Evolutionary conservation across 2,113 vertebrate species (phyloP), one percentile per base, ranked within the genome.

Genomic region (Aspidoscelis tigris): DNA sequence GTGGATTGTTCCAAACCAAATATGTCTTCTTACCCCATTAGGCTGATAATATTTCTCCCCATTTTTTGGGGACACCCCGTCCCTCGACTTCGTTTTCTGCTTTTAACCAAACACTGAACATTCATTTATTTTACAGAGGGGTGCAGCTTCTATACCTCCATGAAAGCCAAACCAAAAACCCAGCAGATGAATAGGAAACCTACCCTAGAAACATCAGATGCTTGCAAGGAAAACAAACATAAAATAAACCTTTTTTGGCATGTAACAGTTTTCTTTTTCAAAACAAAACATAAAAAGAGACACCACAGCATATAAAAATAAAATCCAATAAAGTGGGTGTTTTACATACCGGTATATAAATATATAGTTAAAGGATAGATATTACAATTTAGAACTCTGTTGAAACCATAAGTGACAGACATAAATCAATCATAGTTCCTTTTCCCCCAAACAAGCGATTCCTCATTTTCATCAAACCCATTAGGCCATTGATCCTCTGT

Each of bases 151-250:
- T 16, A 66, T 87, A 88, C 44, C 84, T 80, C 81, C 58, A 61
- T 16, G 58, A 61, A 87, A 90, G 87, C 85, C 87, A 44, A 90
- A 88, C 33, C 88, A 47, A 90, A 89, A n/a, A 89, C 80, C 88
- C 92, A 86, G 88, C 87, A 92, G 90, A 93, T n/a, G 90, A 93
- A 93, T 55, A 61, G 91, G 16, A 78, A 91, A 95, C 94, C 92
- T 84, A 91, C 90, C 93, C 90, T 91, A 86, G 66, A 90, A 87
- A 88, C 89, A 90, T 92, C 92, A 91, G 92, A 93, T 85, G 91
- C 93, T 94, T 94, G 93, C 91, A 90, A 91, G 91, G 89, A 90
- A 88, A 93, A 91, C 75, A 91, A 94, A 94, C 88, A 92, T 90
- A 92, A 82, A 39, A 70, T 88, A 85, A 85, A 91, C 88, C 58